phyloP scores from a whole-genome alignment of 2,113 vertebrate genomes.

The Colius striatus region DNA sequence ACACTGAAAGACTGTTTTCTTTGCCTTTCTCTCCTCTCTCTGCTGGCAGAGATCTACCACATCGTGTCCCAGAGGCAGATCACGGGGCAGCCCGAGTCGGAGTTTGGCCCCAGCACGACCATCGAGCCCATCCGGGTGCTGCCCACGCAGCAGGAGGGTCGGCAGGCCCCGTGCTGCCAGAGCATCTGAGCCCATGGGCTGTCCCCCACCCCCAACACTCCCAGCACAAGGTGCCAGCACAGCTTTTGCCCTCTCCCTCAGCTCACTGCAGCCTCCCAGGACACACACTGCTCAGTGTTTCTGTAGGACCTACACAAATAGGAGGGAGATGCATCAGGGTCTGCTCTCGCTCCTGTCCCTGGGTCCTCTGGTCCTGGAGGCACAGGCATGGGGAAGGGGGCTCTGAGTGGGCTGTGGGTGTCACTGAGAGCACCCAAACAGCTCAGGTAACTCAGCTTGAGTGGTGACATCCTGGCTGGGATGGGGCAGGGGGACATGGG shows the following conservation, averaged over 20 bases:
- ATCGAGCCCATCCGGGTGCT: slow-evolving; percentile 88
- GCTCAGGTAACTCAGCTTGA: too few relatives aligned
- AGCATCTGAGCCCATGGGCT: slow-evolving; percentile 76
- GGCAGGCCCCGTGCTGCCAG: slow-evolving; percentile 84
- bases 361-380: not conserved
- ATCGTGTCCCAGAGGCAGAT: slow-evolving; percentile 90
- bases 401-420: too few relatives aligned
- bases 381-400: too few relatives aligned
- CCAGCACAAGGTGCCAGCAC: fast-evolving
- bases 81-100: slow-evolving; percentile 72
- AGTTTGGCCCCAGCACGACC: slow-evolving; percentile 82
- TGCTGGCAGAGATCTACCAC: slow-evolving; percentile 85
- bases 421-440: too few relatives aligned
- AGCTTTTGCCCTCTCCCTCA: not conserved
- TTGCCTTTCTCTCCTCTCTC: too few relatives aligned
- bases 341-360: not conserved
- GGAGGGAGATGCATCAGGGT: not conserved
- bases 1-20: not conserved
- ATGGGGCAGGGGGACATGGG: not conserved
- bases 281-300: not conserved
- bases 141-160: slow-evolving; percentile 83
- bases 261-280: fast-evolving
- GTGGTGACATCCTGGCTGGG: not conserved
- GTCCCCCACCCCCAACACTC: not conserved
- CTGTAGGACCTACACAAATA: not conserved